Evolutionary conservation across 2,113 vertebrate genomes (phyloP).

Genomic region (Calidris pugnax): DNA sequence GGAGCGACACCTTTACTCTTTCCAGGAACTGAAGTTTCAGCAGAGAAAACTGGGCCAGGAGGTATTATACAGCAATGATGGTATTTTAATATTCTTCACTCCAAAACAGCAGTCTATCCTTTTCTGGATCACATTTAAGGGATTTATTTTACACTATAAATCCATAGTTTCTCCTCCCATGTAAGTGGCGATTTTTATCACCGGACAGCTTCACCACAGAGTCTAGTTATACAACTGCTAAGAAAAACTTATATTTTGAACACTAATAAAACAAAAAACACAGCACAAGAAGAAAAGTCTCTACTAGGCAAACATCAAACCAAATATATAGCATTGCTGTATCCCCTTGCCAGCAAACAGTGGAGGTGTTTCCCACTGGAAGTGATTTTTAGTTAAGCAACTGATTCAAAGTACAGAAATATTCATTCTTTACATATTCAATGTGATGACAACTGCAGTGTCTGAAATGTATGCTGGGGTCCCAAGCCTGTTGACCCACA

Average conservation of each 20-base stretch:
- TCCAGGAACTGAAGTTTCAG: background rate
- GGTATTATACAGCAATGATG: background rate
- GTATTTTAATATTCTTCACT: background rate
- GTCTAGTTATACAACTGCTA: background rate
- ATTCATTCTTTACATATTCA: background rate
- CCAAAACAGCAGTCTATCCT: background rate
- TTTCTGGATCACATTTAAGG: background rate
- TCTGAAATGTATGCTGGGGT: background rate
- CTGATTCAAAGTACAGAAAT: background rate
- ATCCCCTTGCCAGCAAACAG: background rate
- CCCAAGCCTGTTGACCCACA: background rate
- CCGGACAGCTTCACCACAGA: background rate
- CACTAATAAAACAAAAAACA: background rate
- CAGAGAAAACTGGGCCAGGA: background rate
- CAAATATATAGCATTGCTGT: background rate
- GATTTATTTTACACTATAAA: background rate
- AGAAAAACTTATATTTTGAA: background rate
- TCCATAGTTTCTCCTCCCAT: background rate
- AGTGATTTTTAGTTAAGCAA: background rate
- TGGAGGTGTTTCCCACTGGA: background rate
- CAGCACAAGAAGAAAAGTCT: background rate
- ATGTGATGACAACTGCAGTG: background rate
- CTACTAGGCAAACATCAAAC: background rate
- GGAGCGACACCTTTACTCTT: background rate
- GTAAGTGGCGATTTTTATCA: background rate